phyloP scores from a whole-genome alignment of 64 coral and sea anemone genomes.

The Catalaphyllia jardinei region DNA sequence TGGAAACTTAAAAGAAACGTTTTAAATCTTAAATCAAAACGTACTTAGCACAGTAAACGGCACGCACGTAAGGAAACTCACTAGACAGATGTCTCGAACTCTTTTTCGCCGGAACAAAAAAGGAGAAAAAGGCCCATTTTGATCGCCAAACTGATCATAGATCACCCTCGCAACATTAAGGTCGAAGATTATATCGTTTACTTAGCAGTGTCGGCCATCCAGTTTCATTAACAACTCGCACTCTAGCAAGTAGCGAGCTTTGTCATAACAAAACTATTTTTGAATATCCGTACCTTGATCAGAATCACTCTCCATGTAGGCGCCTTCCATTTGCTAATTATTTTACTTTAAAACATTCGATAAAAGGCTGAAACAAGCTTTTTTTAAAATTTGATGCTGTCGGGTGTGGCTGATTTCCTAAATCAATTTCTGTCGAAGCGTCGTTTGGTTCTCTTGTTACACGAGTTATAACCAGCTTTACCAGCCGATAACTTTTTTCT shows the following conservation, averaged over 20 bases:
- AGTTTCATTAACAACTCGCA: constrained; percentile 14
- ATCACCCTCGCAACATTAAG: neutral
- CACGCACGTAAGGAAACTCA: constrained; percentile 42
- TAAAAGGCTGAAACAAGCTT: constrained; percentile 7
- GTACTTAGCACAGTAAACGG: constrained; percentile 33
- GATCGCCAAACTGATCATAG: constrained; percentile 6
- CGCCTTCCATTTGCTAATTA: neutral
- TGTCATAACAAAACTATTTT: constrained; percentile 8
- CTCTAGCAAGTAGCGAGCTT: neutral
- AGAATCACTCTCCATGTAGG: neutral
- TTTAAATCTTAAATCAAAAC: constrained; percentile 51
- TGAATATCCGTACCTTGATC: constrained; percentile 5
- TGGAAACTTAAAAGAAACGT: constrained; percentile 42
- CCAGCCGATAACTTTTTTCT: constrained; percentile 19
- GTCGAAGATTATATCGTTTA: neutral
- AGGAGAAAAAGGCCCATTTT: neutral
- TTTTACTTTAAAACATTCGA: neutral
- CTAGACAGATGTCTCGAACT: constrained; percentile 44
- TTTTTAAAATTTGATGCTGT: constrained; percentile 20
- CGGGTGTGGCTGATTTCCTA: constrained; percentile 35
- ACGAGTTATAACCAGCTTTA: neutral
- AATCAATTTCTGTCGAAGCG: neutral
- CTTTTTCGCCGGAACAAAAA: constrained; percentile 32
- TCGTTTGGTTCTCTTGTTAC: neutral
- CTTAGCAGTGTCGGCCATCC: neutral